These are phyloP conservation scores for Cololabis saira DNA, from an alignment of 2,113 vertebrate species.

Conservation along the genomic window DNA sequence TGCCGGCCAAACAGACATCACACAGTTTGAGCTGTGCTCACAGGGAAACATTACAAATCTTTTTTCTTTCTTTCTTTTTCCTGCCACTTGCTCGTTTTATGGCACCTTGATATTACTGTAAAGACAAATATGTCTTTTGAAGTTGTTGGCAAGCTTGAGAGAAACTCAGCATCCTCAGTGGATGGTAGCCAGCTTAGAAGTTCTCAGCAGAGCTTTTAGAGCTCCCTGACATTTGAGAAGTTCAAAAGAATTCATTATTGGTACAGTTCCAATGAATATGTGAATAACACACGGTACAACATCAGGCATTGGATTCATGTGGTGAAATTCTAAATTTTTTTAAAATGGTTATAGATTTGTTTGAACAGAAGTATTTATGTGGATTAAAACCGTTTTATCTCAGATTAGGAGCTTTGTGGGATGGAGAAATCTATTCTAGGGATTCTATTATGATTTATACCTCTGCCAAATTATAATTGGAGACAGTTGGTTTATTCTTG, in stretches of 20 bases:
- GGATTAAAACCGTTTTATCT: not conserved
- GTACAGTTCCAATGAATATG: conserved; percentile 3
- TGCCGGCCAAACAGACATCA: conserved; percentile 4
- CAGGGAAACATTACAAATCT: conserved; percentile 6
- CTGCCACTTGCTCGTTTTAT: conserved; percentile 36
- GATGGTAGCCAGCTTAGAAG: conserved; percentile 9
- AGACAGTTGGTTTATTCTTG: no score
- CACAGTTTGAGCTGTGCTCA: conserved; percentile 3
- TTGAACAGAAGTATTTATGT: not conserved
- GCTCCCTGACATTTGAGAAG: conserved; percentile 29
- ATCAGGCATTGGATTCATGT: not conserved
- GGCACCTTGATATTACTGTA: conserved; percentile 42
- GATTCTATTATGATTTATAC: no score
- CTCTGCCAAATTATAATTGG: no score
- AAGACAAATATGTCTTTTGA: conserved; percentile 33
- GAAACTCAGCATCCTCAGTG: conserved; percentile 20
- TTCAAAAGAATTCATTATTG: conserved; percentile 15
- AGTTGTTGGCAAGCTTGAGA: conserved; percentile 37
- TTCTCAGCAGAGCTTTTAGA: conserved; percentile 14
- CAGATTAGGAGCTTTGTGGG: not conserved
- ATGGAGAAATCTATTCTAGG: no score
- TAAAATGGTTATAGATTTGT: not conserved
- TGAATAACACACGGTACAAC: conserved; percentile 3
- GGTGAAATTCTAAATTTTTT: not conserved
- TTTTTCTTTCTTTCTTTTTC: conserved; percentile 4